These are phyloP conservation scores for Gisinianus flammeolus DNA, from an alignment of 2,888 invertebrate species.

Conservation along the genomic window DNA sequence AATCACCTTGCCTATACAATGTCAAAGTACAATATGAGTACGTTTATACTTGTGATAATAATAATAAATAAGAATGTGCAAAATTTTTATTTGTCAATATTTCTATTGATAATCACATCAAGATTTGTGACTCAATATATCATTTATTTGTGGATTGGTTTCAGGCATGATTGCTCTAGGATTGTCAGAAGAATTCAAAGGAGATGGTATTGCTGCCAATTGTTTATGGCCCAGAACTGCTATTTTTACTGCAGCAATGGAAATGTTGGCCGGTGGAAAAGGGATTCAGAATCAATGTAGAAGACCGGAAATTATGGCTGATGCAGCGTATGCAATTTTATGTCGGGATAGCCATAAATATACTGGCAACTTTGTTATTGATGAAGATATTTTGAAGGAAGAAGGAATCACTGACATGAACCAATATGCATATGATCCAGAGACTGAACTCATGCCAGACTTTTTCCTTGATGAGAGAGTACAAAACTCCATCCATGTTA, in stretches of 20 bases:
- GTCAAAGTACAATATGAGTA: constrained; percentile 99
- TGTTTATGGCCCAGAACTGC: constrained; percentile 95
- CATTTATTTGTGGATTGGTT: too few relatives aligned
- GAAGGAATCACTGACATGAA: constrained; percentile 83
- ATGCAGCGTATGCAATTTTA: constrained; percentile 85
- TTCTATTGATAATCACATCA: too few relatives aligned
- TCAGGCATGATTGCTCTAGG: constrained; percentile 96
- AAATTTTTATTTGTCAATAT: too few relatives aligned
- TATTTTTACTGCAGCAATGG: constrained; percentile 84
- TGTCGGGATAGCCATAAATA: constrained; percentile 76
- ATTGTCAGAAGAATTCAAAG: constrained; percentile 91
- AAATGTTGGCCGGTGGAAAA: constrained; percentile 75
- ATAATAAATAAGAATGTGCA: too few relatives aligned
- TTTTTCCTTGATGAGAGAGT: constrained; percentile 77
- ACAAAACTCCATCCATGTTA: constrained; percentile 45
- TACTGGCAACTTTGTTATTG: constrained; percentile 90
- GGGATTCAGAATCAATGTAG: constrained; percentile 72
- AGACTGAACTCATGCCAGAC: constrained; percentile 75
- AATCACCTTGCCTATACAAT: constrained; percentile 95
- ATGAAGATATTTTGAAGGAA: constrained; percentile 81
- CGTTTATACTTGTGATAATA: too few relatives aligned
- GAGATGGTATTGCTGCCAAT: constrained; percentile 86
- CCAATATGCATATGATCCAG: constrained; percentile 79
- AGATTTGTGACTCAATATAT: too few relatives aligned
- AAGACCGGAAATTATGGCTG: constrained; percentile 84